A percentile compares a stretch with the other conserved stretches of the same genome.
Conservation (phyloP, 1,140 invertebrate genomes). For the Brachionus asplanchnoidis region DNA sequence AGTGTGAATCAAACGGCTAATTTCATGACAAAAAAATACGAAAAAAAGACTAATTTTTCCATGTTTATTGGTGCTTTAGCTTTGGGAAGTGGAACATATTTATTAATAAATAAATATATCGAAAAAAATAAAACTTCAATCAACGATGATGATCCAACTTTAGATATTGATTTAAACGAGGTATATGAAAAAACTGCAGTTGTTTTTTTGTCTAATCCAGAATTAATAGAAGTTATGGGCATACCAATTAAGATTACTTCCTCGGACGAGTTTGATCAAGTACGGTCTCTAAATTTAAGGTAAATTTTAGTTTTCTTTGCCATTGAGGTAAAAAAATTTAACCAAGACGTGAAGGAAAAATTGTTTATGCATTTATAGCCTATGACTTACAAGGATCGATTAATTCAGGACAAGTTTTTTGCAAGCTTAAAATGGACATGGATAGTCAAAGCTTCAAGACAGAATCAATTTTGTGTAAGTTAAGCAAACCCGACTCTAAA, state of each 20-base stretch:
- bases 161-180: constrained; percentile 34
- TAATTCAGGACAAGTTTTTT: constrained; percentile 22
- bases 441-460: constrained; percentile 4
- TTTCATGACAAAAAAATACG: neutral
- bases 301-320: neutral
- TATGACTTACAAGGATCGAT: constrained; percentile 23
- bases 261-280: neutral
- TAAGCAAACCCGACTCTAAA: constrained; percentile 17
- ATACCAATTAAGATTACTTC: constrained; percentile 27
- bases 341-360: constrained; percentile 11
- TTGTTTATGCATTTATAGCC: constrained; percentile 24
- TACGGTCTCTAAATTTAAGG: neutral
- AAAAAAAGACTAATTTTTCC: neutral
- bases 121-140: neutral
- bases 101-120: neutral
- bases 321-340: neutral
- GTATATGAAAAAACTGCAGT: constrained; percentile 33
- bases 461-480: constrained; percentile 12
- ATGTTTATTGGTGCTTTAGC: neutral
- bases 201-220: constrained; percentile 8
- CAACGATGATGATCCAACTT: neutral
- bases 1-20: neutral
- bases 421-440: constrained; percentile 19
- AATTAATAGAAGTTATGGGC: constrained; percentile 7
- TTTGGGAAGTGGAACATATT: neutral